These are phyloP conservation scores for Ectobius pallidus DNA, from an alignment of 2,888 invertebrate genomes.

Conservation along the genomic window DNA sequence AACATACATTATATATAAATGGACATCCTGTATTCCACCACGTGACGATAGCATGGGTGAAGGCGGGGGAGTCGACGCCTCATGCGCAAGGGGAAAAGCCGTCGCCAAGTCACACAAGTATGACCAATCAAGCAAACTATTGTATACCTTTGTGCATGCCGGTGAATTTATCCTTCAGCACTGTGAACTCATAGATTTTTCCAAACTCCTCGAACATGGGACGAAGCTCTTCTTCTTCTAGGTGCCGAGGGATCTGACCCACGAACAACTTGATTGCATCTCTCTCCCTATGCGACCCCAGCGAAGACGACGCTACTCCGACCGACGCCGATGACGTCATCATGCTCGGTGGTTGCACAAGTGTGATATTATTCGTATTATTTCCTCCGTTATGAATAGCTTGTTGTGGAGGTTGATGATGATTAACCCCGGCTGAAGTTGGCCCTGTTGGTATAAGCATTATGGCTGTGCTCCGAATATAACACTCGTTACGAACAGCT, in stretches of 20 bases:
- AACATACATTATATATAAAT: too few species aligned
- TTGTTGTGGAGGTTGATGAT: not conserved
- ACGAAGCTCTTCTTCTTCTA: constrained; percentile 85
- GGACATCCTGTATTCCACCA: too few species aligned
- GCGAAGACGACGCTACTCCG: constrained; percentile 11
- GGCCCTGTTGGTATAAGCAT: constrained; percentile 36
- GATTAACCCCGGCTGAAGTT: not conserved
- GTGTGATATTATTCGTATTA: not conserved
- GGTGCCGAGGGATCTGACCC: constrained; percentile 89
- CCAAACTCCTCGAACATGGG: constrained; percentile 94
- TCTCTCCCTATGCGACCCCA: constrained; percentile 50
- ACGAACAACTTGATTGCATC: constrained; percentile 84
- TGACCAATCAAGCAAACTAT: too few species aligned
- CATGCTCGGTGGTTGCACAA: constrained; percentile 3
- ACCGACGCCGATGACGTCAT: constrained; percentile 13
- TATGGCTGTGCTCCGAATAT: not conserved
- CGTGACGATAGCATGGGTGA: too few species aligned
- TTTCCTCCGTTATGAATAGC: constrained; percentile 32
- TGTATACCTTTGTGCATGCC: constrained; percentile 90
- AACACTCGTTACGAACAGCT: too few species aligned
- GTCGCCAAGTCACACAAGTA: too few species aligned
- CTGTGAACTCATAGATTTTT: constrained; percentile 91
- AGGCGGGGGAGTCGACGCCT: too few species aligned
- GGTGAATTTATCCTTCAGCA: constrained; percentile 92
- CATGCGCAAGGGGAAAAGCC: too few species aligned